A percentile compares a stretch with the other conserved stretches of the same genome.
Evolutionary conservation across 2,113 vertebrate species (phyloP).

Genomic region (Marmota flaviventris): DNA sequence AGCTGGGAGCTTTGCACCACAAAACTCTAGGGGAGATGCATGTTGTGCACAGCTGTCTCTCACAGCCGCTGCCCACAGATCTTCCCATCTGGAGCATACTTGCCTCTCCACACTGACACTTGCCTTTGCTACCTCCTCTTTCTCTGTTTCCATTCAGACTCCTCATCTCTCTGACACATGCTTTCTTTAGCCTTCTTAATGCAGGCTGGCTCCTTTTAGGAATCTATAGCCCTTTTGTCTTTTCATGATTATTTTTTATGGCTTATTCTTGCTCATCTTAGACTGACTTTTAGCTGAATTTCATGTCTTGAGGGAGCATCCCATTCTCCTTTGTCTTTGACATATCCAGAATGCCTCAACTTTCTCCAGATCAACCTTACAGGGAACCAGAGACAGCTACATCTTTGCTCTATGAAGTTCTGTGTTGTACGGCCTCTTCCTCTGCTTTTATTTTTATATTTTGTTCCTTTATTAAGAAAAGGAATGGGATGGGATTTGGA

Average conservation of each 20-base stretch:
- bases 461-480: constrained; percentile 2
- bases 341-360: neutral
- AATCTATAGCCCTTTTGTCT: neutral
- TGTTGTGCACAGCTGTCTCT: neutral
- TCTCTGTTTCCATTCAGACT: neutral
- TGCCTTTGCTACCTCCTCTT: neutral
- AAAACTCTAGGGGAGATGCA: neutral
- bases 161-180: neutral
- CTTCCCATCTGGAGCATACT: neutral
- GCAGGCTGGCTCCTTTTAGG: neutral
- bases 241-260: neutral
- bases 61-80: neutral
- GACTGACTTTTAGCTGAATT: neutral
- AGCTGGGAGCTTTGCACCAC: neutral
- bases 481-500: neutral
- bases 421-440: neutral
- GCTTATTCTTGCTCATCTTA: neutral
- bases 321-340: neutral
- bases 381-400: neutral
- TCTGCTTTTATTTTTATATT: neutral
- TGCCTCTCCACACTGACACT: neutral
- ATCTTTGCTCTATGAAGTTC: neutral
- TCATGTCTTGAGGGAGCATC: neutral
- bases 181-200: neutral
- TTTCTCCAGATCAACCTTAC: neutral